Conservation (phyloP, 2,888 invertebrate species). For the Synergus japonicus region DNA sequence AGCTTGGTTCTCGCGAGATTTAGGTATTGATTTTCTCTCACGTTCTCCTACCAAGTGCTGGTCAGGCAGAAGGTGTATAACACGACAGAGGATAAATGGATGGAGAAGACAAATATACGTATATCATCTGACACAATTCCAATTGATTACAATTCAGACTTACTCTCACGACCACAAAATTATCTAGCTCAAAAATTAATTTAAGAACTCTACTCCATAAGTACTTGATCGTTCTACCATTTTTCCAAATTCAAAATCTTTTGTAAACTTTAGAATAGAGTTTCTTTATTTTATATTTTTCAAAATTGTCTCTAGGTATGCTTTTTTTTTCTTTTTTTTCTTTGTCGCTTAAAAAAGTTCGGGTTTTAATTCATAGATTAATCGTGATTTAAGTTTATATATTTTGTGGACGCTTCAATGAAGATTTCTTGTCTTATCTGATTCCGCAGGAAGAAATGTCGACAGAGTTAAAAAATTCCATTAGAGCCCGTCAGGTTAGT, state of each 20-base stretch:
- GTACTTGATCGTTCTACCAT: background rate
- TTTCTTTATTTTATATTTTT: constrained; percentile 1
- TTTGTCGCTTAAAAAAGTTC: constrained; percentile 5
- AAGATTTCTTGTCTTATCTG: constrained; percentile 70
- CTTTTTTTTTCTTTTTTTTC: constrained; percentile 32
- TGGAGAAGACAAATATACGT: constrained; percentile 54
- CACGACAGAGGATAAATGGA: constrained; percentile 50
- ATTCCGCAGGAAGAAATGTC: constrained; percentile 72
- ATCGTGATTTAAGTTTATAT: constrained; percentile 7
- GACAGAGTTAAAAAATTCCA: constrained; percentile 71
- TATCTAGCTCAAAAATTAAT: background rate
- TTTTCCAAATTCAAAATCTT: constrained; percentile 7
- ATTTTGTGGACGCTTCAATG: constrained; percentile 64
- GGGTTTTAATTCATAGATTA: background rate
- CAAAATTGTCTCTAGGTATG: no score
- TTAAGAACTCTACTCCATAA: background rate
- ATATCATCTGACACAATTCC: constrained; percentile 15
- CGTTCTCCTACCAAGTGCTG: constrained; percentile 57
- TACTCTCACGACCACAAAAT: background rate
- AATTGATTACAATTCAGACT: background rate
- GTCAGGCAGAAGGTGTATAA: constrained; percentile 60
- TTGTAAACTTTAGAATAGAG: constrained; percentile 28
- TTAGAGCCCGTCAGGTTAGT: constrained; percentile 72
- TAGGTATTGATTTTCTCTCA: constrained; percentile 59
- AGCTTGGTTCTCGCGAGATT: constrained; percentile 51